Base-by-base conservation (phyloP, 2,888 invertebrate species). In the Atrina japonica region DNA sequence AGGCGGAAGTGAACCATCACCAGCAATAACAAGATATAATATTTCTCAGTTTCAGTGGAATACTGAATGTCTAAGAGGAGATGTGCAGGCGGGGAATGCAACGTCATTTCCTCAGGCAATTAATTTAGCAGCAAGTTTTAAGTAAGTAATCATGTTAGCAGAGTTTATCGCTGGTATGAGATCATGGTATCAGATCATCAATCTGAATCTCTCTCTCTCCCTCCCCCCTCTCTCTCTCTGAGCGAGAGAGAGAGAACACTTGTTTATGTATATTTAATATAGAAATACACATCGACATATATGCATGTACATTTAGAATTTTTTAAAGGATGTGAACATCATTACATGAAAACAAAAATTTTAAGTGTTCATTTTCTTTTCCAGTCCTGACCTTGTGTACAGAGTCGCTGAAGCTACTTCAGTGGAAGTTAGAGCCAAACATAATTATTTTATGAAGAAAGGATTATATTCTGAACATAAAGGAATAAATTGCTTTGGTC, bases 31-130 rank as follows among this genome's bases (percentile, higher is more conserved):
- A 0, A 76, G 87, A 23, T 80, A 89, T n/a, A 84, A 85, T 16
- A 82, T 89, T 23, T 73, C 75, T n/a, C 86, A 87, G 0, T 88
- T 88, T 67, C 78, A 81, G 21, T 89, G 87, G 87, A 84, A 85
- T 61, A 84, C 88, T 3, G 89, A 89, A 68, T 89, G 89, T 78
- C 75, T 88, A n/a, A 70, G 86, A 11, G 89, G 89, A 3, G 88
- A 86, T 43, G 87, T 83, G 0, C 52, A 71, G 9, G 83, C 87
- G 1, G 88, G 88, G 3, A 76, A 84, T 41, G 87, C 89, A 2
- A 89, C 89, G 3, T 80, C 86, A 1, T 89, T 89, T 61, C 88
- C 88, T 3, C 86, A 89, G 73, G 83, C 89, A 5, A 61, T 89
- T 23, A 88, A 88, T 27, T 77, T 89, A 7, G 87, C 87, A 1